These are phyloP conservation scores for Nomada ferruginata DNA, from an alignment of 2,888 invertebrate species.

Conservation along the genomic window DNA sequence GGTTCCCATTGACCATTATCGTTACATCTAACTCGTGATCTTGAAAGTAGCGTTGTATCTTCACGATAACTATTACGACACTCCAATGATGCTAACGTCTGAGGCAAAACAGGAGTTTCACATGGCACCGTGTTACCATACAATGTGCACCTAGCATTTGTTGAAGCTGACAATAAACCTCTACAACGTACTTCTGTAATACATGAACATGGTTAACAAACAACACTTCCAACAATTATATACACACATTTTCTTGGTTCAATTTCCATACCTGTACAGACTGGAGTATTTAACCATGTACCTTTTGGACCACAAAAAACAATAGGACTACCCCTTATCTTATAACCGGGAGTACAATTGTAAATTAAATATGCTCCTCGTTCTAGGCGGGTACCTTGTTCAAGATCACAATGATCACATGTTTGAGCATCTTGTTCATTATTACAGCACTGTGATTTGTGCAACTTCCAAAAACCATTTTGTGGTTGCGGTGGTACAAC, in stretches of 20 bases:
- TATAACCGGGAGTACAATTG: constrained; percentile 75
- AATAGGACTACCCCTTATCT: constrained; percentile 61
- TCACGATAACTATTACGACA: constrained; percentile 76
- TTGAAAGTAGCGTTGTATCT: constrained; percentile 62
- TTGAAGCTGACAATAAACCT: constrained; percentile 70
- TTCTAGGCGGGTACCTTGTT: constrained; percentile 53
- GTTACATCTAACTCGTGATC: constrained; percentile 74
- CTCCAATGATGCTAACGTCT: constrained; percentile 71
- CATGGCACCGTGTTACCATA: constrained; percentile 70
- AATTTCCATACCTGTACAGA: constrained; percentile 73
- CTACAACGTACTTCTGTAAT: constrained; percentile 77
- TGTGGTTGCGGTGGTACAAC: constrained; percentile 72
- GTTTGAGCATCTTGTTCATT: background rate
- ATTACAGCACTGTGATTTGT: constrained; percentile 70
- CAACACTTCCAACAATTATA: background rate
- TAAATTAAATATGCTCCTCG: constrained; percentile 78
- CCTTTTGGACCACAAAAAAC: constrained; percentile 75
- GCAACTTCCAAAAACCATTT: constrained; percentile 76
- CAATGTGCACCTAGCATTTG: constrained; percentile 69
- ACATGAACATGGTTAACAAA: background rate
- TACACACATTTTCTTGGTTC: background rate
- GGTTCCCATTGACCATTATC: constrained; percentile 78
- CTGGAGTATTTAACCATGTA: constrained; percentile 75
- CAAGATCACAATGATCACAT: constrained; percentile 68
- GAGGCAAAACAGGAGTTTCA: constrained; percentile 67